Evolutionary conservation across 2,797 vertebrate genomes (phyloP), one percentile per base, ranked within the genome.

Genomic region (Somateria mollissima): DNA sequence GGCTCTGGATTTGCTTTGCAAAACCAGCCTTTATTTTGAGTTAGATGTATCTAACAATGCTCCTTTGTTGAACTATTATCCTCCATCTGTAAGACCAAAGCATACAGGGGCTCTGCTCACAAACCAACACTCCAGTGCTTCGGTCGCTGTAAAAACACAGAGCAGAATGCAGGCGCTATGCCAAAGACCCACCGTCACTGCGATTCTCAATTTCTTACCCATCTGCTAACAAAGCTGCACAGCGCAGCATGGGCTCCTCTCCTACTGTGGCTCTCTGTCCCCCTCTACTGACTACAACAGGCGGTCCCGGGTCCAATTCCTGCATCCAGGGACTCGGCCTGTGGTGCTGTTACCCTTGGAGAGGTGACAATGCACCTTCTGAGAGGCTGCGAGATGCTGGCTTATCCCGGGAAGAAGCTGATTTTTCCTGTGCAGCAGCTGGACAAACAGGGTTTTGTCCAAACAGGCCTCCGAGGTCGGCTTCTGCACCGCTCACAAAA

Each of bases 211-310:
- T 58, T 64, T 73, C 84, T 54, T 28, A 14, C 14, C 3, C 70
- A 7, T 51, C 57, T 43, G 39, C 73, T 83, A 24, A 19, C 37
- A 10, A 58, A 85, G 78, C 60, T 8, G 39, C 4, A 9, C 25
- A 69, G 74, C 20, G 13, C 70, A 51, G 27, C 0, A 1, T 19
- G 1, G 67, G 27, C 64, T 70, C 7, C 0, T 3, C 51, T 88
- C 53, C 64, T 3, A 10, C 13, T 16, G 90, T 17, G 66, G 94
- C 96, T 87, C 95, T 94, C 89, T 93, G 96, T 81, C 88, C 81
- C 96, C 94, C 95, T 94, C 96, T 97, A 11, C 93, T 74, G 96
- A 77, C 93, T 72, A 27, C 51, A 83, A 30, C 36, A 25, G 28
- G 3, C 21, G 37, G 75, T 76, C 86, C 88, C 7, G 43, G 67